Evolutionary conservation across 2,888 invertebrate species (phyloP).

Genomic region (Horisme vitalbata): DNA sequence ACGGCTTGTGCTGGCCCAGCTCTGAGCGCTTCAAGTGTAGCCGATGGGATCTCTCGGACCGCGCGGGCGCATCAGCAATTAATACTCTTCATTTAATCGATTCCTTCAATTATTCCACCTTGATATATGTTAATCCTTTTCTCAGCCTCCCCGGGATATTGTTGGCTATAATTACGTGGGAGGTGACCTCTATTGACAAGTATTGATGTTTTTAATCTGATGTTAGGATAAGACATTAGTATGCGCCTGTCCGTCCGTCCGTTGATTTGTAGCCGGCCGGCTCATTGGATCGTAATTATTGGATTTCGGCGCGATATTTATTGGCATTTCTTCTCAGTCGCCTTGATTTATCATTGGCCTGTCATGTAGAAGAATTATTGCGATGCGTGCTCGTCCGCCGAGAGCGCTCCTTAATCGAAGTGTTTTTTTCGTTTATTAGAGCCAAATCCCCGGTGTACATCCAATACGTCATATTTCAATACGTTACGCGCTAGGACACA

Average conservation of each 20-base stretch:
- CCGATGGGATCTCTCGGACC: slow-evolving; percentile 56
- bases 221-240: slow-evolving; percentile 81
- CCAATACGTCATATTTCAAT: slow-evolving; percentile 78
- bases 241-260: slow-evolving; percentile 68
- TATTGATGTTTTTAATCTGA: slow-evolving; percentile 83
- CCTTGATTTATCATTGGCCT: slow-evolving; percentile 74
- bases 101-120: slow-evolving; percentile 81
- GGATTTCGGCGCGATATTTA: slow-evolving; percentile 79
- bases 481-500: slow-evolving; percentile 75
- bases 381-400: slow-evolving; percentile 53
- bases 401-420: slow-evolving; percentile 51
- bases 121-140: slow-evolving; percentile 81
- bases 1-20: slow-evolving; percentile 39
- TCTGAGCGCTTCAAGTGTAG: slow-evolving; percentile 52
- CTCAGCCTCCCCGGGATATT: slow-evolving; percentile 76
- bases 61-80: slow-evolving; percentile 76
- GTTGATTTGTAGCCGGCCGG: slow-evolving; percentile 77
- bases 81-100: slow-evolving; percentile 82
- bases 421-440: slow-evolving; percentile 65
- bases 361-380: slow-evolving; percentile 66
- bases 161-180: slow-evolving; percentile 81
- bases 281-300: slow-evolving; percentile 80
- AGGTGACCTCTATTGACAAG: slow-evolving; percentile 81
- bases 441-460: slow-evolving; percentile 64
- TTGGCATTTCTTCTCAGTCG: slow-evolving; percentile 75